Conservation (phyloP, 2,888 invertebrate species). For the Sesamia inferens region DNA sequence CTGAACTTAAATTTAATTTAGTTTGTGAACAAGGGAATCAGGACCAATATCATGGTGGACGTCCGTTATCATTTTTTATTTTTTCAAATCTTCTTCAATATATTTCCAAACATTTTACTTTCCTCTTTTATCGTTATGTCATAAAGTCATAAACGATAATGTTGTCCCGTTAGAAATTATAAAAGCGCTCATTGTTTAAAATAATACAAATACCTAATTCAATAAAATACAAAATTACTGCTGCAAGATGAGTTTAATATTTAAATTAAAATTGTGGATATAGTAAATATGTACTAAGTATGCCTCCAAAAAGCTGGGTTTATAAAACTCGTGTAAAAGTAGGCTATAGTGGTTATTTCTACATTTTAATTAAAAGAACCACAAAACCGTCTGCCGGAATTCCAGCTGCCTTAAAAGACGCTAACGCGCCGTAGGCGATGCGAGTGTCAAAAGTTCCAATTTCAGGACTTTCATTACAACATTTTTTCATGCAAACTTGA, state of each 20-base stretch:
- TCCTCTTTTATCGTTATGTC: not conserved
- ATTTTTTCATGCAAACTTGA: slow-evolving; percentile 59
- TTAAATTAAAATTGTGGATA: not conserved
- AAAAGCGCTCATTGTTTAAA: not conserved
- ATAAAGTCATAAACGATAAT: not conserved
- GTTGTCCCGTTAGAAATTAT: not conserved
- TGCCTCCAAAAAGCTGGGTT: not conserved
- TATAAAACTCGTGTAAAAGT: not conserved
- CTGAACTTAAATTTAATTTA: too few relatives aligned
- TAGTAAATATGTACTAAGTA: too few relatives aligned
- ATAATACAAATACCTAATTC: not conserved
- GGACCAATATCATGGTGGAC: too few relatives aligned
- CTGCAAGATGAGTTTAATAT: slow-evolving; percentile 11
- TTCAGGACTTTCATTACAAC: slow-evolving; percentile 52
- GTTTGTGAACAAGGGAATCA: too few relatives aligned
- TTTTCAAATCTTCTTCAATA: too few relatives aligned
- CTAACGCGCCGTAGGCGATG: slow-evolving; percentile 35
- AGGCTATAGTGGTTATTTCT: not conserved
- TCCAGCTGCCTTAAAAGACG: slow-evolving; percentile 24
- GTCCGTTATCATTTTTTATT: too few relatives aligned
- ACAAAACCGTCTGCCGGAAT: slow-evolving; percentile 28
- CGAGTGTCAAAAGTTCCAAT: slow-evolving; percentile 62
- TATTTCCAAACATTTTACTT: not conserved
- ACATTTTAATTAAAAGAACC: slow-evolving; percentile 37
- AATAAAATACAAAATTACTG: not conserved